These are phyloP conservation scores for Nasalis larvatus DNA, from an alignment of 2,113 vertebrate species.

Conservation along the genomic window DNA sequence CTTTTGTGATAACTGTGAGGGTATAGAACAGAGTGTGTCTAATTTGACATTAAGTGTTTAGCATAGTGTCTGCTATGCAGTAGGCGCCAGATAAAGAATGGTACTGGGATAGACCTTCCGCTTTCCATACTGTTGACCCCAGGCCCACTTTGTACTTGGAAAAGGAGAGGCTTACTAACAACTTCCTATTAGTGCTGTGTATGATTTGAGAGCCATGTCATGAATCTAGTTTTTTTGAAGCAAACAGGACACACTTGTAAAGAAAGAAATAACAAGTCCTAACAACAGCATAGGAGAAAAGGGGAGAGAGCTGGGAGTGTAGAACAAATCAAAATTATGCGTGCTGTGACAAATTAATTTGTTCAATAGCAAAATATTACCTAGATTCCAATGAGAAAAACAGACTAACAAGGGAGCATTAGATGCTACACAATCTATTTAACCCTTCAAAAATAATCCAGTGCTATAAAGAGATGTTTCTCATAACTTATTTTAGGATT, in stretches of 20 bases:
- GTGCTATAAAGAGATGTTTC: background rate
- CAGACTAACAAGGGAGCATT: background rate
- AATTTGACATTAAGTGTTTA: background rate
- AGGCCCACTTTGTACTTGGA: background rate
- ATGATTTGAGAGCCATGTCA: background rate
- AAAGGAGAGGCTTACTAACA: background rate
- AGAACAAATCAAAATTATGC: slow-evolving; percentile 26
- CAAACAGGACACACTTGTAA: background rate
- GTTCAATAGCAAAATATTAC: background rate
- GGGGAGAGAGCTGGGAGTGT: background rate
- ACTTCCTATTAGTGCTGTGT: background rate
- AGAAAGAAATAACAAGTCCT: background rate
- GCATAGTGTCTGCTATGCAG: background rate
- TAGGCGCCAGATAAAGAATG: background rate
- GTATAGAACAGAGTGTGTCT: background rate
- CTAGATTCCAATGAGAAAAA: background rate
- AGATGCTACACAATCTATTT: background rate
- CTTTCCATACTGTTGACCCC: background rate
- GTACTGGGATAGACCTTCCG: background rate
- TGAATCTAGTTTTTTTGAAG: background rate
- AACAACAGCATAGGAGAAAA: background rate
- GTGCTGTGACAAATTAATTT: slow-evolving; percentile 47
- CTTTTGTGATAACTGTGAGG: background rate
- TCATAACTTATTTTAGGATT: background rate
- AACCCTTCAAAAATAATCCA: background rate